phyloP scores from a whole-genome alignment of 2,113 vertebrate genomes.

The Acinonyx jubatus region DNA sequence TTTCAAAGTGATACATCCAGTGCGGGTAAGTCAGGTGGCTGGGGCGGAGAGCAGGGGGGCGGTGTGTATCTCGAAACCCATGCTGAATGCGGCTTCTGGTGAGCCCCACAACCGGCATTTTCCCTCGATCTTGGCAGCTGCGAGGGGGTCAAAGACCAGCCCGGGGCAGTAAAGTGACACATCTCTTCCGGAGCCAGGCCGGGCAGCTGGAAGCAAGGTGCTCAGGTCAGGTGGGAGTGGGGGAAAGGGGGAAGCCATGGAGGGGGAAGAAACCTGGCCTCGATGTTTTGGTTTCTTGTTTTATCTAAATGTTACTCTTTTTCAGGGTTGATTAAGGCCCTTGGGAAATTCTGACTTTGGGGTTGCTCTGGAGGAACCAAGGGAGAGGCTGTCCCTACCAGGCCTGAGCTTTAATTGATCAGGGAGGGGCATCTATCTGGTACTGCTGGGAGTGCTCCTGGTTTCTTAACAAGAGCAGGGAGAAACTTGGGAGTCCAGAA shows the following conservation, averaged over 20 bases:
- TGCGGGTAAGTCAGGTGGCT: not conserved
- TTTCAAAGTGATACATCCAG: not conserved
- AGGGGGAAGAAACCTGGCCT: not conserved
- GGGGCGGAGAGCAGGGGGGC: not conserved
- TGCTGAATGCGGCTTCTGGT: not conserved
- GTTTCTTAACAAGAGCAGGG: conserved; percentile 1
- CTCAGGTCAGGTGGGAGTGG: not conserved
- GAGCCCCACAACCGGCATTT: not conserved
- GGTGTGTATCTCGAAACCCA: not conserved
- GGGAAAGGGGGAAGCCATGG: not conserved
- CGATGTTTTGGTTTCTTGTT: not conserved
- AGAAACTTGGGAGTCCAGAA: not conserved
- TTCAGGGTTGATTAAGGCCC: not conserved
- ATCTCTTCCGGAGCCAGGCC: not conserved
- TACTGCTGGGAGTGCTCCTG: not conserved
- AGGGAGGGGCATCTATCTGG: not conserved
- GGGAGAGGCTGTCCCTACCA: not conserved
- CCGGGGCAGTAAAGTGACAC: not conserved
- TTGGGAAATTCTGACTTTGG: not conserved
- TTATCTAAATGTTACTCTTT: not conserved
- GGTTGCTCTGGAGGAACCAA: not conserved
- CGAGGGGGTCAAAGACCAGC: not conserved
- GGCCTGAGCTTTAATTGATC: not conserved
- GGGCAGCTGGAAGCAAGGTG: not conserved
- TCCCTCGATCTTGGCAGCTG: not conserved